Percentiles rank a stretch among this genome's conserved stretches.
Conservation (phyloP, 2,888 invertebrate genomes). For the Camptogramma bilineatum region DNA sequence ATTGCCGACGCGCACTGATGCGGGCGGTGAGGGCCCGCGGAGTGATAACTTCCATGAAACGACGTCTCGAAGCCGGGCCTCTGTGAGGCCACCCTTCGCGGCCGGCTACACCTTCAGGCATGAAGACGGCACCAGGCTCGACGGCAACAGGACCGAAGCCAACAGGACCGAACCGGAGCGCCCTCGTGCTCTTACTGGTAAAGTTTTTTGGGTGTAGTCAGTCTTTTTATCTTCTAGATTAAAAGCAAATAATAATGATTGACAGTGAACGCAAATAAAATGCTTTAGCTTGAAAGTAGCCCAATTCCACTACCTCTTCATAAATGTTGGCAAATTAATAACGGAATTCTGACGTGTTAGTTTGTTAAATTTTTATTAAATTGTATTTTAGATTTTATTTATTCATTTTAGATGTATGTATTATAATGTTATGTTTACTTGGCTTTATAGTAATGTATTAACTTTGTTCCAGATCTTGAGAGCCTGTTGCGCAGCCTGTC, state of each 20-base stretch:
- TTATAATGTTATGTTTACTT: too few relatives aligned
- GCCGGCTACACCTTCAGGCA: not conserved
- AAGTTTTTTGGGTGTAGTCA: not conserved
- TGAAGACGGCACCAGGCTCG: not conserved
- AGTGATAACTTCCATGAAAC: not conserved
- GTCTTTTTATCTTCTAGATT: too few relatives aligned
- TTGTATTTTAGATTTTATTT: too few relatives aligned
- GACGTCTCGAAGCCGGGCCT: not conserved
- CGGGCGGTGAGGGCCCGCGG: not conserved
- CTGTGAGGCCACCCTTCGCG: too few relatives aligned
- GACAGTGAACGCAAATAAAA: too few relatives aligned
- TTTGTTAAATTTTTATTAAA: too few relatives aligned
- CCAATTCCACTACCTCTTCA: too few relatives aligned
- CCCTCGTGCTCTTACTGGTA: conserved; percentile 24
- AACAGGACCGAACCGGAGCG: conserved; percentile 3
- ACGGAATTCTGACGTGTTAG: too few relatives aligned
- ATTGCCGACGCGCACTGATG: not conserved
- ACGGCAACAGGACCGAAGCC: not conserved
- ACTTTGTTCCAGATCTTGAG: conserved; percentile 17
- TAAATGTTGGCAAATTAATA: too few relatives aligned
- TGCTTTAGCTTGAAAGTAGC: too few relatives aligned
- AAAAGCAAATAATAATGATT: too few relatives aligned
- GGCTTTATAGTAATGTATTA: not conserved
- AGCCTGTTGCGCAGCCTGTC: conserved; percentile 20
- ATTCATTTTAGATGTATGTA: too few relatives aligned